Evolutionary conservation across 2,888 invertebrate species (phyloP).

Genomic region (Cryptophagus acutangulus): DNA sequence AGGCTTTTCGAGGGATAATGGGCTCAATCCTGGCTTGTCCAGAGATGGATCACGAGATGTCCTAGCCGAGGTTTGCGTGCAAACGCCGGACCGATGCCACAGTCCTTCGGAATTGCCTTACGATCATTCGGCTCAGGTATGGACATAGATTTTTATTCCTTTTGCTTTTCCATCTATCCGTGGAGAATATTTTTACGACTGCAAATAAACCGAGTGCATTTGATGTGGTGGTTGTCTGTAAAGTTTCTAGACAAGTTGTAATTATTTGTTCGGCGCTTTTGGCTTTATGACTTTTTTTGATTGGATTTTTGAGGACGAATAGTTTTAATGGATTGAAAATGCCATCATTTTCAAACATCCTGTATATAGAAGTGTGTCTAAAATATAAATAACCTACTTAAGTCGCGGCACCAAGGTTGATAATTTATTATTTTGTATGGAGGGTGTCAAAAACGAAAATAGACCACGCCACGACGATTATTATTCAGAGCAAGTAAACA

Average conservation of each 20-base stretch:
- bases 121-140: slow-evolving; percentile 28
- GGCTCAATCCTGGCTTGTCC: slow-evolving; percentile 29
- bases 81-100: slow-evolving; percentile 28
- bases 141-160: slow-evolving; percentile 2
- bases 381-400: too few species aligned
- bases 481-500: too few species aligned
- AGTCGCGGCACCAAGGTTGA: too few species aligned
- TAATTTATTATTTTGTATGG: too few species aligned
- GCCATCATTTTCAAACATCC: too few species aligned
- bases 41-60: slow-evolving; percentile 43
- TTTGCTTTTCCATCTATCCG: not conserved
- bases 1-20: slow-evolving; percentile 23
- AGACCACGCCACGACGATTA: too few species aligned
- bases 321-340: too few species aligned
- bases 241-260: slow-evolving; percentile 1
- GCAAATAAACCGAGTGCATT: too few species aligned
- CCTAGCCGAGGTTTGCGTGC: slow-evolving; percentile 44
- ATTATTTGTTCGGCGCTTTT: slow-evolving; percentile 10
- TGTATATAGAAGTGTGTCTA: too few species aligned
- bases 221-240: not conserved
- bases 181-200: too few species aligned
- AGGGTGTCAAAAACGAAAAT: too few species aligned
- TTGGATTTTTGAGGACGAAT: too few species aligned
- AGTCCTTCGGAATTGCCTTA: slow-evolving; percentile 28
- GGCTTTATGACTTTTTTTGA: slow-evolving; percentile 7